phyloP scores from a whole-genome alignment of 2,888 invertebrate genomes.

The Limnephilus marmoratus region DNA sequence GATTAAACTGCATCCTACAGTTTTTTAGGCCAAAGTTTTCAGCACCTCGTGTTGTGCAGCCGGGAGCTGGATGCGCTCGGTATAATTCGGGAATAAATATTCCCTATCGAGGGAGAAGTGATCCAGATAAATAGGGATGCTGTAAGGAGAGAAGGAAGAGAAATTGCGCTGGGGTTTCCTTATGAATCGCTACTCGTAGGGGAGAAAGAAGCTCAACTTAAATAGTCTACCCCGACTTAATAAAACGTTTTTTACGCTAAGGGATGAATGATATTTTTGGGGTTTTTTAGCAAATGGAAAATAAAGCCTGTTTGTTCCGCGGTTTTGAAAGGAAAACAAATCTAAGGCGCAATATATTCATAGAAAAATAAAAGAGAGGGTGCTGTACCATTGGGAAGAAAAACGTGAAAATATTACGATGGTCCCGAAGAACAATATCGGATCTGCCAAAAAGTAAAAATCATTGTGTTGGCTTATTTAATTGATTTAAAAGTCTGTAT shows the following conservation, averaged over 20 bases:
- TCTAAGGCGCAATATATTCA: background rate
- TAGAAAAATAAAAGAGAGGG: background rate
- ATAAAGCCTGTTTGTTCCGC: background rate
- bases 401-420: background rate
- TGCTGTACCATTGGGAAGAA: background rate
- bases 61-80: slow-evolving; percentile 31
- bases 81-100: slow-evolving; percentile 52
- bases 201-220: background rate
- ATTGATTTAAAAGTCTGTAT: no score
- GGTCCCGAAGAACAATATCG: no score
- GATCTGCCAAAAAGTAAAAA: no score
- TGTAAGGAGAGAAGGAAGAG: background rate
- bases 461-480: no score
- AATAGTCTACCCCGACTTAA: background rate
- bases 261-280: background rate
- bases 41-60: background rate
- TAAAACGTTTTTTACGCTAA: background rate
- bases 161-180: slow-evolving; percentile 1
- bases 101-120: slow-evolving; percentile 43
- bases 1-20: background rate
- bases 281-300: background rate
- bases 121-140: slow-evolving; percentile 48
- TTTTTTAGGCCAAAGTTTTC: background rate
- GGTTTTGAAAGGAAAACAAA: background rate
- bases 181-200: background rate